Conservation (phyloP, 2,797 vertebrate genomes). For the Acanthis flammea region DNA sequence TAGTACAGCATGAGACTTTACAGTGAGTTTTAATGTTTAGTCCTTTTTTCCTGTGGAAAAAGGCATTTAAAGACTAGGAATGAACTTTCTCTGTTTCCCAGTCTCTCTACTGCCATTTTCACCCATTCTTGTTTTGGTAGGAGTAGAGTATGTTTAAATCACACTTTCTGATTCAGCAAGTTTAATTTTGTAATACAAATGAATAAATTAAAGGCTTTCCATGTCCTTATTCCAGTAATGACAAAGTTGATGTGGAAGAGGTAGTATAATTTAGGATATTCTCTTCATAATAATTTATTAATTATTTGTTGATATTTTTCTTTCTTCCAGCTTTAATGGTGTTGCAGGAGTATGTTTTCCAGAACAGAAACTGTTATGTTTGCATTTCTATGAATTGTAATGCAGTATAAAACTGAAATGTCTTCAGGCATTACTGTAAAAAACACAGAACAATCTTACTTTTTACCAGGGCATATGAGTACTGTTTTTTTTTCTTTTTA, state of each 20-base stretch:
- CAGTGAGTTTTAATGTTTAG: neutral
- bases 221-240: neutral
- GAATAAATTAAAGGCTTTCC: neutral
- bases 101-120: neutral
- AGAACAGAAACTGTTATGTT: neutral
- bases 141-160: neutral
- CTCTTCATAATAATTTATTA: neutral
- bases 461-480: neutral
- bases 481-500: neutral
- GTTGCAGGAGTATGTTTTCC: neutral
- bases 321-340: neutral
- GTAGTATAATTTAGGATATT: neutral
- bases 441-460: neutral
- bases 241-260: neutral
- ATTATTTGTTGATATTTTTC: neutral
- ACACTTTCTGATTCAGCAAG: neutral
- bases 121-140: neutral
- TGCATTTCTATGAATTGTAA: neutral
- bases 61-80: neutral
- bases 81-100: neutral
- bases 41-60: neutral
- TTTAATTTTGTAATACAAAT: neutral
- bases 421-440: neutral
- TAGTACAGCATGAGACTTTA: neutral
- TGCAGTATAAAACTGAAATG: neutral